phyloP scores from a whole-genome alignment of 2,113 vertebrate species.

The Diglossa brunneiventris region DNA sequence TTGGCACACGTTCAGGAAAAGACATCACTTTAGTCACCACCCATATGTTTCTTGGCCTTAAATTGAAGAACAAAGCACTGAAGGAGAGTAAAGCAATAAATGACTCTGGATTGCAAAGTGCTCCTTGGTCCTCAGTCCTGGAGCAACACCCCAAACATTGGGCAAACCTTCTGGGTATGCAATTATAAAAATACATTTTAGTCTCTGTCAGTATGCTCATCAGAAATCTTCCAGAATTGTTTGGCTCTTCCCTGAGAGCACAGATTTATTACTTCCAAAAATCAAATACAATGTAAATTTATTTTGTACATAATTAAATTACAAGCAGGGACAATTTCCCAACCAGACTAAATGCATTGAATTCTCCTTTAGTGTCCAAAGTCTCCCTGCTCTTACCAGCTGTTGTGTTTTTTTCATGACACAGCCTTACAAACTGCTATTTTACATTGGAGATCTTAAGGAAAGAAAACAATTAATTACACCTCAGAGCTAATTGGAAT shows the following conservation, averaged over 20 bases:
- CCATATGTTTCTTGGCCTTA: neutral
- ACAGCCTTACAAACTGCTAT: neutral
- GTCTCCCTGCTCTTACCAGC: neutral
- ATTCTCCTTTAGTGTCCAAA: neutral
- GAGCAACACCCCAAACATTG: neutral
- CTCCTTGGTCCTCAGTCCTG: neutral
- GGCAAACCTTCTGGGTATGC: neutral
- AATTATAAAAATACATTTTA: neutral
- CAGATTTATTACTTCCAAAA: neutral
- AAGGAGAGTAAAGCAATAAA: neutral
- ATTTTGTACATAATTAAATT: neutral
- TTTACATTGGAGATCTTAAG: neutral
- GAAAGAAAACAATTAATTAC: constrained; percentile 66
- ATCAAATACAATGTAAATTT: neutral
- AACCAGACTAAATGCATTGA: neutral
- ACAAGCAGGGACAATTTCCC: neutral
- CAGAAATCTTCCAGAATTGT: neutral
- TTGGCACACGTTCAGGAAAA: neutral
- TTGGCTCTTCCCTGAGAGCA: neutral
- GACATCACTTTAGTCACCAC: neutral
- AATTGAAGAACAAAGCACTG: neutral
- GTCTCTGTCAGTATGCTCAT: neutral
- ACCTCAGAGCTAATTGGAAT: constrained; percentile 67
- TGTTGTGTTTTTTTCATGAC: neutral
- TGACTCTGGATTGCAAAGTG: neutral